Conservation (phyloP, 2,113 vertebrate species). For the Hippocampus barbouri region DNA sequence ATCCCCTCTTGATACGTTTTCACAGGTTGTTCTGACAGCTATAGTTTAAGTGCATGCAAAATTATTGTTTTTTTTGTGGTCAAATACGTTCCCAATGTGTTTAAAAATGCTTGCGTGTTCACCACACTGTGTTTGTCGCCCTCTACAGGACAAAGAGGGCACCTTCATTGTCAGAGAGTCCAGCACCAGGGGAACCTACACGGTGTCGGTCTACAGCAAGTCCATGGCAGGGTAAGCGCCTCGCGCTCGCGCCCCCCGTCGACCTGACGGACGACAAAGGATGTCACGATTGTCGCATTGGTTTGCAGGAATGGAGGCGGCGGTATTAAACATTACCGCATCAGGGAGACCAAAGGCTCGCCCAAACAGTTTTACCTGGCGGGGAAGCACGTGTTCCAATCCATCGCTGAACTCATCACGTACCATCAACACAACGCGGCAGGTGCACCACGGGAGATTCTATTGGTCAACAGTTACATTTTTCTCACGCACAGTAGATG, state of each 20-base stretch:
- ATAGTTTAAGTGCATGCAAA: not conserved
- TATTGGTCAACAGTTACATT: too few relatives aligned
- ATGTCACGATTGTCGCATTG: not conserved
- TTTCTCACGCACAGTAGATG: not conserved
- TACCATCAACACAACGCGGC: slow-evolving; percentile 95
- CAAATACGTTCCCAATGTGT: too few relatives aligned
- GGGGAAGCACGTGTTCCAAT: slow-evolving; percentile 85
- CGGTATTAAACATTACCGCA: slow-evolving; percentile 60
- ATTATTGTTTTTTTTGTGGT: too few relatives aligned
- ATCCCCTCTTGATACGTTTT: not conserved
- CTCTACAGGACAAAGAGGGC: slow-evolving; percentile 90
- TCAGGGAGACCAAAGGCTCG: slow-evolving; percentile 27
- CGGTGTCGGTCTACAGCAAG: slow-evolving; percentile 87
- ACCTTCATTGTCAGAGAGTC: slow-evolving; percentile 92
- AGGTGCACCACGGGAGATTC: slow-evolving; percentile 62
- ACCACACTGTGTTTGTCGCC: slow-evolving; percentile 23
- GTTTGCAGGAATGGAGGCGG: slow-evolving; percentile 19
- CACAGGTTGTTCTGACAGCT: not conserved
- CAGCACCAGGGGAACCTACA: slow-evolving; percentile 83
- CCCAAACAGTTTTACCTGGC: slow-evolving; percentile 70
- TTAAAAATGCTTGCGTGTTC: not conserved
- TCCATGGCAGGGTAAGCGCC: slow-evolving; percentile 75
- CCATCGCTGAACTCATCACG: slow-evolving; percentile 87
- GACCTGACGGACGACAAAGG: not conserved
- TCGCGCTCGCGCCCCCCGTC: not conserved